Conservation (phyloP, 2,888 invertebrate genomes). For the Agriopis leucophaearia region DNA sequence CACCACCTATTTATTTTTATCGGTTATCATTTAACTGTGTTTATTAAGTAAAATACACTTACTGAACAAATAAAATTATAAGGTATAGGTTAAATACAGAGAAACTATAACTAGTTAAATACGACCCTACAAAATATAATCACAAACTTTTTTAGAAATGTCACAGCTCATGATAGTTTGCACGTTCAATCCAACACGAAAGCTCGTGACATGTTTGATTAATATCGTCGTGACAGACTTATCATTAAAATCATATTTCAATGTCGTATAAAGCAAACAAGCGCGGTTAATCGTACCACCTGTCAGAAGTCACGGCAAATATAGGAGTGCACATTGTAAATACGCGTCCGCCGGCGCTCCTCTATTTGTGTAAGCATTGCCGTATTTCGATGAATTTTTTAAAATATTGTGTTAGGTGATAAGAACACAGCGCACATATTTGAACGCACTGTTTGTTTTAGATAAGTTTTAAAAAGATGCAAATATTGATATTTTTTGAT, state of each 20-base stretch:
- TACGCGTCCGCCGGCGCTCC: constrained; percentile 50
- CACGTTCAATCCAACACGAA: constrained; percentile 13
- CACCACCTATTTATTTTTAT: too few species aligned
- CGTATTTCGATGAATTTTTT: constrained; percentile 38
- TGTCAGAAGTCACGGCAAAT: constrained; percentile 58
- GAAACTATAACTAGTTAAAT: too few species aligned
- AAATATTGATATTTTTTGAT: constrained; percentile 27
- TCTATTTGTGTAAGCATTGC: constrained; percentile 46
- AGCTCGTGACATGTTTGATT: constrained; percentile 29
- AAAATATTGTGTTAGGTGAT: constrained; percentile 45
- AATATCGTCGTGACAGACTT: constrained; percentile 37
- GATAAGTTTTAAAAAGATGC: constrained; percentile 36
- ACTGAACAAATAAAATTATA: too few species aligned
- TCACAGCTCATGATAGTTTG: constrained; percentile 3
- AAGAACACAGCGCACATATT: constrained; percentile 28
- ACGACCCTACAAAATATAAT: neutral
- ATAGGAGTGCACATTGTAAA: constrained; percentile 60
- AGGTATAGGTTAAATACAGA: too few species aligned
- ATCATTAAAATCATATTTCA: constrained; percentile 59
- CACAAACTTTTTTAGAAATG: neutral
- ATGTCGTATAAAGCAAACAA: constrained; percentile 54
- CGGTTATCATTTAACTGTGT: too few species aligned
- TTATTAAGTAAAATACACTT: too few species aligned
- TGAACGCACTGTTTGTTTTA: constrained; percentile 29
- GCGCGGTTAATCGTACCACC: constrained; percentile 60